Evolutionary conservation across 2,113 vertebrate species (phyloP), one percentile per base, ranked within the genome.

Genomic region (Eulemur macaco): DNA sequence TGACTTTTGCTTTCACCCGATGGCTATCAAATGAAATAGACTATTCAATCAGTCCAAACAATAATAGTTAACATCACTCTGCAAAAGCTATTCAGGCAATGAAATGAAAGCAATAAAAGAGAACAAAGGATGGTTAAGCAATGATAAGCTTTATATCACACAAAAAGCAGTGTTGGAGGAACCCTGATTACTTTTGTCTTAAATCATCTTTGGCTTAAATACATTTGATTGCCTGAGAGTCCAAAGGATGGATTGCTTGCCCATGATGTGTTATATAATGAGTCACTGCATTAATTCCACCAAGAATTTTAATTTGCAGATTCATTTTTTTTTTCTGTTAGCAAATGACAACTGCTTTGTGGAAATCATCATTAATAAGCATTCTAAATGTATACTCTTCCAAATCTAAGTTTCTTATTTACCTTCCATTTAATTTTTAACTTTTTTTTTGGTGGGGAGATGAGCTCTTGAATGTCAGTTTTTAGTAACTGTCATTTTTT

Each of bases 91-190:
- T 94, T 96, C 81, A 93, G 66, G 42, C 29, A 85, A 58, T 56
- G 60, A 92, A 97, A 94, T 78, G 37, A 95, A 81, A 60, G 76
- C 60, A 96, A 94, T 96, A 92, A 94, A 84, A 50, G 56, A 76
- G 60, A 91, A 89, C 52, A 87, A 95, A 97, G 64, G 68, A 94
- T 81, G n/a, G 52, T 82, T 88, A 85, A 92, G 78, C 2, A 52
- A 85, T 34, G 52, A 88, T 60, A 60, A 77, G 27, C 45, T 88
- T 34, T 85, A 6, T 29, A 66, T 63, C 47, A 29, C 52, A 92
- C n/a, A 80, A 71, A 94, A 86, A 86, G 37, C 60, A 45, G 17
- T 56, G 23, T 52, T 45, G 42, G 29, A 94, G 39, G 37, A 73
- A 42, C 3, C 7, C 21, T 78, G 93, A 89, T 93, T 89, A 89